Percentiles rank a stretch among this genome's conserved stretches.
phyloP scores from a whole-genome alignment of 2,888 invertebrate species.

The Agrotis clavis region DNA sequence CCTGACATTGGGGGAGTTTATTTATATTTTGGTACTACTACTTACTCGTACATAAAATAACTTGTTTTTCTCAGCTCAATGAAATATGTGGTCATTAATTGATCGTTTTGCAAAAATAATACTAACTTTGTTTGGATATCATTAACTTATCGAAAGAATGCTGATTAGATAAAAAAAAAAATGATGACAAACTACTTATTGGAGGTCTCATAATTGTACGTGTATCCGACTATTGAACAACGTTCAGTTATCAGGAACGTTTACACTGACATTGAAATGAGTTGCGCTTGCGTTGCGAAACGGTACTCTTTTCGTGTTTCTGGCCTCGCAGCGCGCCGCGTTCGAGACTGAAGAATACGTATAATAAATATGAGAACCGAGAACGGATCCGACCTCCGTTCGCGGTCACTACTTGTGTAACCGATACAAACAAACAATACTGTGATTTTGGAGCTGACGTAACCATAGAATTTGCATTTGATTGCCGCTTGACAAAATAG shows the following conservation, averaged over 20 bases:
- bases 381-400: slow-evolving; percentile 88
- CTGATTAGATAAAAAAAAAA: slow-evolving; percentile 41
- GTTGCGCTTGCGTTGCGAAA: slow-evolving; percentile 89
- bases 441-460: slow-evolving; percentile 76
- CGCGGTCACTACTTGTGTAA: slow-evolving; percentile 89
- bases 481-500: slow-evolving; percentile 73
- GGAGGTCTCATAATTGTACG: slow-evolving; percentile 27
- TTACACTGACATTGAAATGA: slow-evolving; percentile 88
- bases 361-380: slow-evolving; percentile 86
- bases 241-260: slow-evolving; percentile 74
- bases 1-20: slow-evolving; percentile 70
- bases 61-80: slow-evolving; percentile 21
- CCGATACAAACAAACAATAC: slow-evolving; percentile 86
- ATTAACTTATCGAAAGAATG: slow-evolving; percentile 36
- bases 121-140: slow-evolving; percentile 13
- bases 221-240: slow-evolving; percentile 34
- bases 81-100: slow-evolving; percentile 36
- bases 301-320: slow-evolving; percentile 87
- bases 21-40: slow-evolving; percentile 24
- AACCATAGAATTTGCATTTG: slow-evolving; percentile 73
- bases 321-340: slow-evolving; percentile 80
- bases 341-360: slow-evolving; percentile 90
- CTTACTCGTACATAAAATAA: slow-evolving; percentile 15
- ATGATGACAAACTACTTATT: slow-evolving; percentile 28
- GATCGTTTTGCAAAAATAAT: not conserved